phyloP scores from a whole-genome alignment of 2,113 vertebrate species.

The Tricholaema leucomelas region DNA sequence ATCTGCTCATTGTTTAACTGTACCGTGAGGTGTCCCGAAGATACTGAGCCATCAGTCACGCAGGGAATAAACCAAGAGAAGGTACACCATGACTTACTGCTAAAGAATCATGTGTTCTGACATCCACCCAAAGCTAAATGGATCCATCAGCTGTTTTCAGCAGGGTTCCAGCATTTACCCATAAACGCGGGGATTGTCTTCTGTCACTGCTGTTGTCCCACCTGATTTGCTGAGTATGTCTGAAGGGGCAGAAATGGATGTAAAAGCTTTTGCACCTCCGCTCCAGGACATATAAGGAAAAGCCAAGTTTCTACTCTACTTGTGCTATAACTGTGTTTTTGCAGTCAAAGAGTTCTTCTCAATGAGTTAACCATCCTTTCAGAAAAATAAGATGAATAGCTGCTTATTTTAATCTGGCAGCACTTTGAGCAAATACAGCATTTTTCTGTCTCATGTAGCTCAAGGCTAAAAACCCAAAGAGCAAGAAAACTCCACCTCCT shows the following conservation, averaged over 20 bases:
- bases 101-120: not conserved
- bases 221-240: not conserved
- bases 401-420: slow-evolving; percentile 62
- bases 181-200: not conserved
- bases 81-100: not conserved
- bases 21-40: not conserved
- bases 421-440: slow-evolving; percentile 49
- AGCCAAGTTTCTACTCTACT: not conserved
- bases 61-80: not conserved
- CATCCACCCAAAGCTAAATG: not conserved
- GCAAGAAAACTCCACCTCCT: not conserved
- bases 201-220: not conserved
- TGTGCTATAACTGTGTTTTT: not conserved
- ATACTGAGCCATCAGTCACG: not conserved
- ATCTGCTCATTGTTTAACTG: not conserved
- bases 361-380: slow-evolving; percentile 44
- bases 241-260: not conserved
- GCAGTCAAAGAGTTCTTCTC: slow-evolving; percentile 29
- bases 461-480: slow-evolving; percentile 41
- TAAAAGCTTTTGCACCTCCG: not conserved
- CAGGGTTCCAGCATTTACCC: not conserved
- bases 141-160: not conserved
- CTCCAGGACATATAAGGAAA: not conserved
- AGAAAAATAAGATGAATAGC: slow-evolving; percentile 35
- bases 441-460: slow-evolving; percentile 55